Percentiles rank a stretch among this genome's conserved stretches.
These are phyloP conservation scores for Anthoptus insignis DNA, from an alignment of 2,888 invertebrate genomes.

Conservation along the genomic window DNA sequence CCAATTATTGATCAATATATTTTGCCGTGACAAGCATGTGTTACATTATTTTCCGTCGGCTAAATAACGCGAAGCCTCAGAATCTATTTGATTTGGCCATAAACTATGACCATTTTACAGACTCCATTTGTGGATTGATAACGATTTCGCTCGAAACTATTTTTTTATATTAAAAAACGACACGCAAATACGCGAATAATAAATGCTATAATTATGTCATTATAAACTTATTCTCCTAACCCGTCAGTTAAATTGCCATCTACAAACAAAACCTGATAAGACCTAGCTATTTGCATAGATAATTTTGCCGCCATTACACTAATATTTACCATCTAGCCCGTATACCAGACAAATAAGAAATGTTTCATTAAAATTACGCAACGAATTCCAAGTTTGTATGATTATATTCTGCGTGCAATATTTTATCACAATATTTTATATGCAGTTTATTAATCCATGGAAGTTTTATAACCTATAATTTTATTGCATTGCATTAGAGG, in stretches of 20 bases:
- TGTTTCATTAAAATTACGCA: neutral
- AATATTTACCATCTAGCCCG: slow-evolving; percentile 7
- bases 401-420: slow-evolving; percentile 19
- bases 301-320: neutral
- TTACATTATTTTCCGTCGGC: too few relatives aligned
- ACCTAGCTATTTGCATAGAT: slow-evolving; percentile 16
- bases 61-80: too few relatives aligned
- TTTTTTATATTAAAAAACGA: too few relatives aligned
- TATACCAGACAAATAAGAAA: neutral
- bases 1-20: too few relatives aligned
- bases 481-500: neutral
- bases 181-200: neutral
- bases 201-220: neutral
- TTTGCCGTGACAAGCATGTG: too few relatives aligned
- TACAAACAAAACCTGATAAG: neutral
- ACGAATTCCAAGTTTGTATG: neutral
- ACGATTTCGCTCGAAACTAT: too few relatives aligned
- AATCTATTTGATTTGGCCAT: too few relatives aligned
- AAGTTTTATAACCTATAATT: neutral
- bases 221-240: neutral
- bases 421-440: neutral
- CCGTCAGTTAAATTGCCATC: neutral
- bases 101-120: too few relatives aligned
- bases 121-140: too few relatives aligned
- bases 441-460: neutral